Evolutionary conservation across 2,888 invertebrate species (phyloP), one percentile per base, ranked within the genome.

Genomic region (Athripsodes cinereus): DNA sequence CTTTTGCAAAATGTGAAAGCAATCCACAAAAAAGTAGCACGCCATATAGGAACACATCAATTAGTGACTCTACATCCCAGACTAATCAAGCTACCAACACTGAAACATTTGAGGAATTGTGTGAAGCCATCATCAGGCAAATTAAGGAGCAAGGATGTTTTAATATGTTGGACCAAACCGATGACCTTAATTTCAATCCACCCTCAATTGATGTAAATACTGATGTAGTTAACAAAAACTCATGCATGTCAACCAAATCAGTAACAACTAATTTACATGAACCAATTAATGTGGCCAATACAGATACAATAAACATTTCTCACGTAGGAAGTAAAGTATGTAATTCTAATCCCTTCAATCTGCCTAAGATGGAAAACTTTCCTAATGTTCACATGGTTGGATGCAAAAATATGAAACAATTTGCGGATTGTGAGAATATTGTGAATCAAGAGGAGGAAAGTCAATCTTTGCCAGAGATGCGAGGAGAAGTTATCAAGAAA

Each of bases 101-200:
- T 1, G 66, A 63, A 44, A 70, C 73, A 61, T 75, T 78, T 6
- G 77, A 79, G 58, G 75, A 76, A 5, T 76, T 73, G 57, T 76
- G 78, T 22, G 68, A 71, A 60, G 74, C 74, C 2, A 65, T 79
- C 19, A 76, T 78, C 1, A 50, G 55, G 26, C 46, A 53, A 44
- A n/a, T 52, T 6, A 10, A 18, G 31, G 22, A 50, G 53, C 2
- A 72, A 71, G 10, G 62, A 5, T 20, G 2, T 13, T 47, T 19
- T 19, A 20, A 19, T 20, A 20, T 21, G 11, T 20, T 20, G 11
- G 47, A 47, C 13, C 47, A 19, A 47, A 20, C 47, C 2, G 47
- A 47, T 19, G n/a, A n/a, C n/a, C n/a, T n/a, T n/a, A n/a, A n/a
- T n/a, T n/a, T n/a, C n/a, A n/a, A n/a, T n/a, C n/a, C n/a, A n/a